Conservation (phyloP, 2,113 vertebrate genomes). For the Girardinichthys multiradiatus region DNA sequence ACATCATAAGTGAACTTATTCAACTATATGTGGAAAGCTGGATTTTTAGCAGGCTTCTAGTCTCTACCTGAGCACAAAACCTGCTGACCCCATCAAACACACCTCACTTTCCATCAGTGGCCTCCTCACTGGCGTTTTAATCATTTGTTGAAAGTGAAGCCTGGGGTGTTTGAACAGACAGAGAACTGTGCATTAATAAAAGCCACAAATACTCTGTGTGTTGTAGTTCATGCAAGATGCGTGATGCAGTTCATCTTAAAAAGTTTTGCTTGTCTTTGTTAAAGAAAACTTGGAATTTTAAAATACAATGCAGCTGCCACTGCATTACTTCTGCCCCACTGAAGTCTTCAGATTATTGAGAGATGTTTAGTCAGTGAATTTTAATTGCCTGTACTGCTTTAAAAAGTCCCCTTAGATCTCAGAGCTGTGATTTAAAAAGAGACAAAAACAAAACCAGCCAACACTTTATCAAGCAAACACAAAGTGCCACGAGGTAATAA, state of each 20-base stretch:
- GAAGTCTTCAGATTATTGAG: conserved; percentile 1
- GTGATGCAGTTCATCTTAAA: background rate
- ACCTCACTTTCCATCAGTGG: conserved; percentile 23
- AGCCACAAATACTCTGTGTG: background rate
- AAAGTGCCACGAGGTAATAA: conserved; percentile 6
- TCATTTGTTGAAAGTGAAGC: conserved; percentile 5
- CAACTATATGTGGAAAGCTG: too few species aligned
- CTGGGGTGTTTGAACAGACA: conserved; percentile 10
- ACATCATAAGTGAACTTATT: too few species aligned
- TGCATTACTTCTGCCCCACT: conserved; percentile 5
- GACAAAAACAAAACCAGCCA: background rate
- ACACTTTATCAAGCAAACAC: background rate
- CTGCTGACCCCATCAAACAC: conserved; percentile 33
- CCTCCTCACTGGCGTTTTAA: conserved; percentile 24
- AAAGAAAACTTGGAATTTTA: background rate
- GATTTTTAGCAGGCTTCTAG: too few species aligned
- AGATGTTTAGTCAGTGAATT: conserved; percentile 13
- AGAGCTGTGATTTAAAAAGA: background rate
- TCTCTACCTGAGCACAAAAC: conserved; percentile 8
- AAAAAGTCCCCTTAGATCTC: conserved; percentile 28
- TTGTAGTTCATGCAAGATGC: background rate
- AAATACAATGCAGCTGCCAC: background rate
- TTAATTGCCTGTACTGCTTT: conserved; percentile 39
- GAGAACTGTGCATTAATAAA: background rate
- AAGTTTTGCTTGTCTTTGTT: background rate